Evolutionary conservation across 2,113 vertebrate species (phyloP).

Genomic region (Gymnobelideus leadbeateri): DNA sequence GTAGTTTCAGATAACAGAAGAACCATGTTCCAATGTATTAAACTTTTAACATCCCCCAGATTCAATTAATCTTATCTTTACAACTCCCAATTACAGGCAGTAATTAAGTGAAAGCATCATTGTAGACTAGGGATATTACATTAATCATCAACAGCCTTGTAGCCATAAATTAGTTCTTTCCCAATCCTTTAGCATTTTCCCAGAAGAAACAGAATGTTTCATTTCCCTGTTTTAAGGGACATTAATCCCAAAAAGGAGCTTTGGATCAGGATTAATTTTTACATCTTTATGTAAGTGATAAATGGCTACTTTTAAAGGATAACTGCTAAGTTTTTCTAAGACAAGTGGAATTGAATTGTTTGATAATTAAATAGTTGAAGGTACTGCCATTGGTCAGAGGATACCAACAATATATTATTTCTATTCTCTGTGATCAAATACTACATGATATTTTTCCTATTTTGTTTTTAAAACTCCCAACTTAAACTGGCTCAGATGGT

Average conservation of each 20-base stretch:
- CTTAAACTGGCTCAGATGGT: slow-evolving; percentile 46
- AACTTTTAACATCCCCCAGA: slow-evolving; percentile 86
- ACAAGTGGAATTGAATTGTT: slow-evolving; percentile 73
- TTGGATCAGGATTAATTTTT: slow-evolving; percentile 79
- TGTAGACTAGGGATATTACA: slow-evolving; percentile 80
- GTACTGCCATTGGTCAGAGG: slow-evolving; percentile 60
- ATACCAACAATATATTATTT: slow-evolving; percentile 57
- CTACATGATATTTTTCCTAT: background rate
- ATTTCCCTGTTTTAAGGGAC: slow-evolving; percentile 72
- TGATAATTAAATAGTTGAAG: slow-evolving; percentile 64
- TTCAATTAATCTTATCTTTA: slow-evolving; percentile 91
- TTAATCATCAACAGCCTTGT: slow-evolving; percentile 82
- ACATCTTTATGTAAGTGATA: slow-evolving; percentile 78
- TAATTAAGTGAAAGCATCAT: slow-evolving; percentile 87
- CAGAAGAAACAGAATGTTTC: slow-evolving; percentile 78
- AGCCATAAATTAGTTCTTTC: slow-evolving; percentile 79
- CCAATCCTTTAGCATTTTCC: slow-evolving; percentile 76
- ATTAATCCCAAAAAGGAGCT: slow-evolving; percentile 76
- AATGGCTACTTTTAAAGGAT: slow-evolving; percentile 71
- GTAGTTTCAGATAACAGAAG: slow-evolving; percentile 82
- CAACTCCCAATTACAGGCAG: slow-evolving; percentile 88
- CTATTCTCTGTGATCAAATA: slow-evolving; percentile 57
- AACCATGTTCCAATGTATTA: slow-evolving; percentile 80
- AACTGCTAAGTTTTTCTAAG: slow-evolving; percentile 65
- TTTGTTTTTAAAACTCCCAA: slow-evolving; percentile 27